Percentiles rank a stretch among this genome's conserved stretches.
Evolutionary conservation across 2,113 vertebrate genomes (phyloP).

Genomic region (Cervus canadensis): DNA sequence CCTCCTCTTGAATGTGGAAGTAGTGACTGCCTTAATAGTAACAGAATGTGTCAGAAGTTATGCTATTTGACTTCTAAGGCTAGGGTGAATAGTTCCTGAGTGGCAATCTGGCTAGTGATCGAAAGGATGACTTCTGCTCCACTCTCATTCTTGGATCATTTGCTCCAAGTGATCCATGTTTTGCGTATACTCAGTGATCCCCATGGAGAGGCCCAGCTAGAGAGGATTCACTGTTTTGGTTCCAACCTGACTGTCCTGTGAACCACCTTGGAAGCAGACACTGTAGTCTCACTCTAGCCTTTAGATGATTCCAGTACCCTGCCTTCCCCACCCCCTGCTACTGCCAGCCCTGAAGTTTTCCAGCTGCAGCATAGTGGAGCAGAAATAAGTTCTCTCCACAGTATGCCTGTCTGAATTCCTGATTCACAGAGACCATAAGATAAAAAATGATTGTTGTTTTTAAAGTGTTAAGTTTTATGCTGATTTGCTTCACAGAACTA

Average conservation of each 20-base stretch:
- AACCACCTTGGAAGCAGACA: background rate
- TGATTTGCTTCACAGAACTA: background rate
- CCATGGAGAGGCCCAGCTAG: background rate
- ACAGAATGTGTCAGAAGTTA: background rate
- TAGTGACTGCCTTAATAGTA: background rate
- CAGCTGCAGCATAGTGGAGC: background rate
- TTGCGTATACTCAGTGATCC: background rate
- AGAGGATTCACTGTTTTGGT: background rate
- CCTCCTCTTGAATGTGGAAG: background rate
- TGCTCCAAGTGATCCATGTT: background rate
- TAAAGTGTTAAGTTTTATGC: background rate
- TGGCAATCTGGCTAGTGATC: background rate
- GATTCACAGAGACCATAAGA: background rate
- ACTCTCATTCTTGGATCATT: background rate
- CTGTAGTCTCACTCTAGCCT: background rate
- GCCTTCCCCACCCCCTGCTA: background rate
- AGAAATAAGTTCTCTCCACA: background rate
- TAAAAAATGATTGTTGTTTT: background rate
- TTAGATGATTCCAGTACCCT: background rate
- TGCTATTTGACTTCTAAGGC: background rate
- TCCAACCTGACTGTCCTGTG: background rate
- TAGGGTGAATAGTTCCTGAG: background rate
- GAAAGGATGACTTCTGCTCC: background rate
- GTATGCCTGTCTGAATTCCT: background rate
- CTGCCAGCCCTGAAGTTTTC: background rate